Evolutionary conservation across 2,888 invertebrate species (phyloP).

Genomic region (Tenthredo livida): DNA sequence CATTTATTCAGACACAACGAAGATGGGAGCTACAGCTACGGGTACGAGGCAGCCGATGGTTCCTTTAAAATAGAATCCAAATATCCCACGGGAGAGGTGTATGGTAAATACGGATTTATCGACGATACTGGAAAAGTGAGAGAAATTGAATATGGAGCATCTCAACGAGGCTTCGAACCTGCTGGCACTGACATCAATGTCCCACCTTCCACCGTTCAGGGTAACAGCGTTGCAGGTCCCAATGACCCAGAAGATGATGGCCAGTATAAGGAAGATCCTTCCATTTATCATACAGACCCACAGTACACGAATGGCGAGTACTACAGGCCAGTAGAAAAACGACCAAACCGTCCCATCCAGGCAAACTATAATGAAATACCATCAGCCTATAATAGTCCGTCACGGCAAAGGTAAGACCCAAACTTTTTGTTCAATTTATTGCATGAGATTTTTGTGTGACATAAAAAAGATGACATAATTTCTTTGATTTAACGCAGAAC

Average conservation of each 20-base stretch:
- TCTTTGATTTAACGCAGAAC: constrained; percentile 44
- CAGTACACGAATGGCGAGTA: constrained; percentile 80
- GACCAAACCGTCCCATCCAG: constrained; percentile 56
- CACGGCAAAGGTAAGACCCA: constrained; percentile 57
- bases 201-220: constrained; percentile 86
- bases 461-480: neutral
- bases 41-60: constrained; percentile 92
- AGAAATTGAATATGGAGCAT: constrained; percentile 93
- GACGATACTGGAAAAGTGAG: constrained; percentile 88
- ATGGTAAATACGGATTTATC: constrained; percentile 94
- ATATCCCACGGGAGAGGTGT: constrained; percentile 90
- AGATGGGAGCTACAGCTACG: constrained; percentile 91
- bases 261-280: constrained; percentile 91
- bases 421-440: neutral
- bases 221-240: constrained; percentile 78
- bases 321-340: constrained; percentile 72
- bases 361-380: constrained; percentile 68
- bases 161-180: constrained; percentile 90
- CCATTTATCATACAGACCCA: constrained; percentile 87
- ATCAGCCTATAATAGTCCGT: constrained; percentile 59
- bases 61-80: constrained; percentile 90
- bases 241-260: constrained; percentile 88
- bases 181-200: constrained; percentile 88
- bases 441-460: neutral
- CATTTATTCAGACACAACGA: constrained; percentile 92